A percentile compares a stretch with the other conserved stretches of the same genome.
These are phyloP conservation scores for Caenorhabditis doughertyi DNA, from an alignment of 2,888 invertebrate genomes.

Conservation along the genomic window DNA sequence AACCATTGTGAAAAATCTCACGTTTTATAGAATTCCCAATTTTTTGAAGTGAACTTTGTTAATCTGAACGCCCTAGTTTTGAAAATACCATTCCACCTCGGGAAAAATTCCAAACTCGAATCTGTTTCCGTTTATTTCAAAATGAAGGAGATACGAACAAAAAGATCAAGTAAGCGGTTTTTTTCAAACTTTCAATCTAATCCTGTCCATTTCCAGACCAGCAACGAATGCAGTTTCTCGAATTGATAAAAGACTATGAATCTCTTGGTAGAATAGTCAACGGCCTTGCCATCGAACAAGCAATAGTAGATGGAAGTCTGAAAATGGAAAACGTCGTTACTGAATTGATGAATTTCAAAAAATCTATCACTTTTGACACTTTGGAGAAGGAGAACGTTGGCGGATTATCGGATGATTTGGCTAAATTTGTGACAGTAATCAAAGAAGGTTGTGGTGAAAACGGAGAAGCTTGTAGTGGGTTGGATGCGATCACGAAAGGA, in stretches of 20 bases:
- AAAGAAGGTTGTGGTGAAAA: neutral
- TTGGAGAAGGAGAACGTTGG: neutral
- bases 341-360: neutral
- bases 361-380: neutral
- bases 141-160: too few relatives aligned
- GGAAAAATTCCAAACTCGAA: too few relatives aligned
- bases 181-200: too few relatives aligned
- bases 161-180: too few relatives aligned
- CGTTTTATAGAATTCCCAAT: too few relatives aligned
- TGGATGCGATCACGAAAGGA: neutral
- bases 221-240: too few relatives aligned
- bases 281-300: neutral
- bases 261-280: neutral
- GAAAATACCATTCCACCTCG: too few relatives aligned
- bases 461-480: neutral
- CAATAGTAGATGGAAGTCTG: neutral
- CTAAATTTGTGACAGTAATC: neutral
- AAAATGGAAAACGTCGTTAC: neutral
- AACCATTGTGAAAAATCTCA: too few relatives aligned
- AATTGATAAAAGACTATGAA: neutral
- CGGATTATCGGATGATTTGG: neutral
- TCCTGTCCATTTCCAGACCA: too few relatives aligned
- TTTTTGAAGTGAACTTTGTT: too few relatives aligned
- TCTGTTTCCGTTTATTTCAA: too few relatives aligned
- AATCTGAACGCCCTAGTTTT: too few relatives aligned